Evolutionary conservation across 2,113 vertebrate species (phyloP).

Genomic region (Corydoras sp.): DNA sequence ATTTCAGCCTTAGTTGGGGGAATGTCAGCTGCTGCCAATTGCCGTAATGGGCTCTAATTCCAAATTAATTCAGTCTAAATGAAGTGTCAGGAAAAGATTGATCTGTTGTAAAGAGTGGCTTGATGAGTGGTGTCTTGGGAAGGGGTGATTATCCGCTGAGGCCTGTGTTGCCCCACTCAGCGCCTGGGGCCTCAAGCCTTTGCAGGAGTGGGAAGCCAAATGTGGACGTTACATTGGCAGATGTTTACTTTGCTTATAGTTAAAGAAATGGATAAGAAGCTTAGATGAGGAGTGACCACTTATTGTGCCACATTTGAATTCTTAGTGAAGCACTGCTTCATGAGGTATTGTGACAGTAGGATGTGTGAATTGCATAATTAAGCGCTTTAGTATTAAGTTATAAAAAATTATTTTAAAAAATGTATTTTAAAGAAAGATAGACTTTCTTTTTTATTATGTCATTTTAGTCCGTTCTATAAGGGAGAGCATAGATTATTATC

Average conservation of each 20-base stretch:
- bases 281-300: not conserved
- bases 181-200: conserved; percentile 68
- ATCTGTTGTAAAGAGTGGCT: conserved; percentile 79
- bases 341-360: no score
- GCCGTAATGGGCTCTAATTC: conserved; percentile 85
- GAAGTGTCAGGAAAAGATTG: conserved; percentile 92
- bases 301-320: no score
- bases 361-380: no score
- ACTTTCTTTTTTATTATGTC: no score
- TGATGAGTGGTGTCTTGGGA: conserved; percentile 73
- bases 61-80: conserved; percentile 97
- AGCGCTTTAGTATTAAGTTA: not conserved
- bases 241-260: conserved; percentile 37
- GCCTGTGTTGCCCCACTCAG: conserved; percentile 62
- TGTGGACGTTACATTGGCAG: conserved; percentile 41
- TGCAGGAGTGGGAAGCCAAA: conserved; percentile 41
- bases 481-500: no score
- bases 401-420: not conserved
- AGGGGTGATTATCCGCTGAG: conserved; percentile 73
- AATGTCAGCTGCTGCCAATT: conserved; percentile 77
- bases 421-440: no score
- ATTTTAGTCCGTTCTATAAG: no score
- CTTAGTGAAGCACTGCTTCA: no score
- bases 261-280: not conserved
- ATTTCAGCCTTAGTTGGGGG: conserved; percentile 64